Percentiles rank a stretch among this genome's conserved stretches.
Evolutionary conservation across 2,797 vertebrate genomes (phyloP).

Genomic region (Nannoperca obscura): DNA sequence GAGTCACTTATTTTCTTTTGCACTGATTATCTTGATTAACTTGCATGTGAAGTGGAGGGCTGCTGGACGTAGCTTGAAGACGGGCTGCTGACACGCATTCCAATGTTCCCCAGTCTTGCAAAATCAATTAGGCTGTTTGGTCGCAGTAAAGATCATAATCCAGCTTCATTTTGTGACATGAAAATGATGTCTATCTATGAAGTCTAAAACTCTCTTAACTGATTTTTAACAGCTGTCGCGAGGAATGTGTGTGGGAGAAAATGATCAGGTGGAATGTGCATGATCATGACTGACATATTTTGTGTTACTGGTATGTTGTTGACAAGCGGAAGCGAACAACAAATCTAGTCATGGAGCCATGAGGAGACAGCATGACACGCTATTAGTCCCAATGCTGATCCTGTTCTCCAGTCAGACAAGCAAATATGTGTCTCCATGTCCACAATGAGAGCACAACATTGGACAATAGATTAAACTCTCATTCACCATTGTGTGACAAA

Average conservation of each 20-base stretch:
- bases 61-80: conserved; percentile 19
- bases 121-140: conserved; percentile 80
- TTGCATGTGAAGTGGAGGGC: conserved; percentile 14
- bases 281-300: conserved; percentile 75
- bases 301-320: conserved; percentile 77
- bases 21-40: conserved; percentile 3
- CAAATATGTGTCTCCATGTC: conserved; percentile 14
- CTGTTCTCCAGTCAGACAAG: conserved; percentile 23
- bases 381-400: conserved; percentile 26
- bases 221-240: conserved; percentile 57
- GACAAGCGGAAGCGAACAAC: conserved; percentile 78
- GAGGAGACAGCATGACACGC: conserved; percentile 61
- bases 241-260: conserved; percentile 56
- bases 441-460: conserved; percentile 21
- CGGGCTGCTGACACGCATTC: conserved; percentile 63
- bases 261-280: conserved; percentile 77
- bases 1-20: conserved; percentile 5
- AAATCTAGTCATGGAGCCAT: conserved; percentile 64
- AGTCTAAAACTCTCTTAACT: conserved; percentile 58
- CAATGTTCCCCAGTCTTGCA: conserved; percentile 47
- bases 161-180: conserved; percentile 47
- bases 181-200: conserved; percentile 56
- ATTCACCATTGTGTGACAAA: conserved; percentile 54
- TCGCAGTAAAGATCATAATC: conserved; percentile 57
- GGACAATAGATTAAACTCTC: conserved; percentile 37